A percentile compares a stretch with the other conserved stretches of the same genome.
These are phyloP conservation scores for Eupithecia subumbrata DNA, from an alignment of 2,888 invertebrate genomes.

Conservation along the genomic window DNA sequence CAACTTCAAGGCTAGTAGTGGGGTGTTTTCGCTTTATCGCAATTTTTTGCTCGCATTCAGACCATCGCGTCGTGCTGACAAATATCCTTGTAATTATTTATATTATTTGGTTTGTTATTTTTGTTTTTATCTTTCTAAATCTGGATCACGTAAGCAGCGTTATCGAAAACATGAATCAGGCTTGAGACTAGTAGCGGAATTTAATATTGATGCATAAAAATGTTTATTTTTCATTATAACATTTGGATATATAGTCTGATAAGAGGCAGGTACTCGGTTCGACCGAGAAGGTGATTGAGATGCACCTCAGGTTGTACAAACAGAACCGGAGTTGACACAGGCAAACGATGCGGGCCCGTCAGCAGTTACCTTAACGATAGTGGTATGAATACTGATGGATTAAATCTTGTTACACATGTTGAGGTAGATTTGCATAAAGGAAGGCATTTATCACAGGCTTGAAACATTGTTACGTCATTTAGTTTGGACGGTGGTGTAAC, in stretches of 20 bases:
- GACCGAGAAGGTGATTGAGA: slow-evolving; percentile 59
- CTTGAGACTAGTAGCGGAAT: slow-evolving; percentile 45
- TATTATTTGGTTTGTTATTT: too few relatives aligned
- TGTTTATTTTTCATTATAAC: slow-evolving; percentile 26
- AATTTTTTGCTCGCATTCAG: slow-evolving; percentile 52
- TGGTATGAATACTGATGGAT: slow-evolving; percentile 59
- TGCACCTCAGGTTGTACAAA: slow-evolving; percentile 65
- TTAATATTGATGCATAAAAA: slow-evolving; percentile 23
- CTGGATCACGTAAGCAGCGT: slow-evolving; percentile 24
- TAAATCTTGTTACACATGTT: slow-evolving; percentile 54
- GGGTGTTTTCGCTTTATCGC: slow-evolving; percentile 51
- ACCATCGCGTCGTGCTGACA: slow-evolving; percentile 31
- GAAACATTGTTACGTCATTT: not conserved
- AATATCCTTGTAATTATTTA: too few relatives aligned
- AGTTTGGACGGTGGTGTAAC: not conserved
- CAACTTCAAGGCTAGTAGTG: slow-evolving; percentile 54
- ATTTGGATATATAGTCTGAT: slow-evolving; percentile 39
- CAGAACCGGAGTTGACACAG: slow-evolving; percentile 67
- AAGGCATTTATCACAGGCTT: slow-evolving; percentile 37
- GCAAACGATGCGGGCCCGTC: slow-evolving; percentile 69
- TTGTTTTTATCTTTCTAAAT: slow-evolving; percentile 29
- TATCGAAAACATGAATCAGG: slow-evolving; percentile 49
- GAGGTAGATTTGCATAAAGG: slow-evolving; percentile 50
- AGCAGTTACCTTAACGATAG: slow-evolving; percentile 56
- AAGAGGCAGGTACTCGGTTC: slow-evolving; percentile 39